Percentiles rank a stretch among this genome's conserved stretches.
Evolutionary conservation across 2,797 vertebrate species (phyloP).

Genomic region (Myotis planiceps): DNA sequence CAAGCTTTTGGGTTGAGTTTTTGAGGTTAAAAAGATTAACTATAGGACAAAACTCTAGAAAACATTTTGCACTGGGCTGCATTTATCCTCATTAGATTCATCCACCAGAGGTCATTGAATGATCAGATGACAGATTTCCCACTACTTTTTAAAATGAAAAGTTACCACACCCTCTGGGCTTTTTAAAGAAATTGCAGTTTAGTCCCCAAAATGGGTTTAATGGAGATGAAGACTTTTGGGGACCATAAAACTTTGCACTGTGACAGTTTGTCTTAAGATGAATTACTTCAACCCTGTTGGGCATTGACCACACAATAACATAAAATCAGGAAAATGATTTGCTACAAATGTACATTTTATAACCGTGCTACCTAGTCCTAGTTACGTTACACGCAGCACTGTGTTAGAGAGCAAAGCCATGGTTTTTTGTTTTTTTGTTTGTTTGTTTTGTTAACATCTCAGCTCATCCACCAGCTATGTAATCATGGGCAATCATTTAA

Average conservation of each 20-base stretch:
- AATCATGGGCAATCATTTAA: neutral
- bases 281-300: constrained; percentile 27
- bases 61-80: constrained; percentile 41
- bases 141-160: constrained; percentile 78
- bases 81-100: constrained; percentile 82
- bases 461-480: neutral
- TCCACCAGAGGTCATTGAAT: constrained; percentile 86
- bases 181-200: constrained; percentile 79
- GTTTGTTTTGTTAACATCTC: neutral
- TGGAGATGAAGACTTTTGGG: constrained; percentile 55
- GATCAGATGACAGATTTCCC: constrained; percentile 81
- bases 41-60: constrained; percentile 58
- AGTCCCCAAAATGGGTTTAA: constrained; percentile 80
- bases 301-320: neutral
- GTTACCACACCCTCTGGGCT: constrained; percentile 66
- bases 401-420: neutral
- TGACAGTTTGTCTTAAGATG: constrained; percentile 48
- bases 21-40: constrained; percentile 38
- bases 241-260: constrained; percentile 28
- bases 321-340: neutral
- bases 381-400: neutral
- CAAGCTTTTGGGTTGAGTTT: neutral
- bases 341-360: neutral
- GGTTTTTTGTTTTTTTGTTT: neutral
- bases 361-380: neutral